Evolutionary conservation across 2,888 invertebrate genomes (phyloP).

Genomic region (Aspidiotus rigidus): DNA sequence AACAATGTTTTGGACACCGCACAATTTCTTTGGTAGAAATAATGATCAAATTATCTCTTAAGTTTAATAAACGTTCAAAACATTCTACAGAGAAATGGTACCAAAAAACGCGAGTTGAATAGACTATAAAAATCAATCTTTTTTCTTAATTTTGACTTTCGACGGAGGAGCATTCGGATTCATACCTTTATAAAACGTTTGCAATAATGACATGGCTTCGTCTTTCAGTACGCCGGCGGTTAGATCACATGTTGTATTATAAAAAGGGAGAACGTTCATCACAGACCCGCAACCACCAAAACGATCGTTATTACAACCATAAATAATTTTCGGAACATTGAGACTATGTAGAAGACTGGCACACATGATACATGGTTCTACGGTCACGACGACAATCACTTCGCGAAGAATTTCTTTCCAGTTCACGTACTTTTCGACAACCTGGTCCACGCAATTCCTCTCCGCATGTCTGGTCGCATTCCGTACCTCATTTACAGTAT

Average conservation of each 20-base stretch:
- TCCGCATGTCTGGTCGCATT: conserved; percentile 97
- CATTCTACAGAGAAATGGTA: not conserved
- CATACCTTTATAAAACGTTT: conserved; percentile 87
- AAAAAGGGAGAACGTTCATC: conserved; percentile 61
- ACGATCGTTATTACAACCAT: conserved; percentile 88
- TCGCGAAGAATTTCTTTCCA: conserved; percentile 42
- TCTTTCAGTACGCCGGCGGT: conserved; percentile 58
- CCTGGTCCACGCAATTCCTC: no score
- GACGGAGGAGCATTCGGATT: conserved; percentile 75
- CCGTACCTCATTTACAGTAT: conserved; percentile 80
- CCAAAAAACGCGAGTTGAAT: not conserved
- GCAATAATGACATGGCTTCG: conserved; percentile 80
- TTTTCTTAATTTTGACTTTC: conserved; percentile 50
- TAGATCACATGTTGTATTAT: conserved; percentile 50
- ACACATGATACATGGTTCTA: conserved; percentile 98
- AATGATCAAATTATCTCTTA: not conserved
- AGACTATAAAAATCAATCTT: conserved; percentile 2
- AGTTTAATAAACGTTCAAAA: not conserved
- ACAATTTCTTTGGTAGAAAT: not conserved
- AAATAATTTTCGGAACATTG: conserved; percentile 65
- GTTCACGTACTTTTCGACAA: conserved; percentile 35
- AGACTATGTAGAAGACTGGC: conserved; percentile 67
- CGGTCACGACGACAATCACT: conserved; percentile 75
- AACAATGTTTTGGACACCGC: not conserved
- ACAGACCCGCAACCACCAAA: conserved; percentile 94